These are phyloP conservation scores for Oligia latruncula DNA, from an alignment of 2,888 invertebrate genomes.

Conservation along the genomic window DNA sequence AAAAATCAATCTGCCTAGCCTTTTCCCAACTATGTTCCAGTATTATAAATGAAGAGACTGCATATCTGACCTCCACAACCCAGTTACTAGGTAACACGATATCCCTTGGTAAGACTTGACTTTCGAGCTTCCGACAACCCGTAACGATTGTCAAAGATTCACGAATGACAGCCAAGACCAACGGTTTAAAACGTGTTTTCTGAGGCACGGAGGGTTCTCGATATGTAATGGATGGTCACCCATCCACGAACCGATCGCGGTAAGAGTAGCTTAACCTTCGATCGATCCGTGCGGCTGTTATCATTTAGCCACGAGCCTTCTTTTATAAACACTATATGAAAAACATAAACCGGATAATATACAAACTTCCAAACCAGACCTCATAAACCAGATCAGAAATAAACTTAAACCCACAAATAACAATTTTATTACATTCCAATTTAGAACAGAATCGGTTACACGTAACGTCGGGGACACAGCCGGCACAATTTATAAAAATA, in stretches of 20 bases:
- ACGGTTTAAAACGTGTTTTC: background rate
- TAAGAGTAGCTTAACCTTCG: background rate
- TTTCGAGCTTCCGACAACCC: background rate
- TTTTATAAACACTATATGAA: background rate
- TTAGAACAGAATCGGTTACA: constrained; percentile 47
- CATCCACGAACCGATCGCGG: background rate
- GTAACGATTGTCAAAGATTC: background rate
- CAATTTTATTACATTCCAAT: constrained; percentile 56
- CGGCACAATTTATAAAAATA: constrained; percentile 76
- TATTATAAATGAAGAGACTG: background rate
- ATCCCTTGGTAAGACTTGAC: background rate
- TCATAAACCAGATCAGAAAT: constrained; percentile 17
- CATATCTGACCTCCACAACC: background rate
- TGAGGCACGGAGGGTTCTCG: background rate
- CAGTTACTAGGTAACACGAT: background rate
- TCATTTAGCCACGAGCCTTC: background rate
- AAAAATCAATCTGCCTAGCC: background rate
- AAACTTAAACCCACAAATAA: constrained; percentile 31
- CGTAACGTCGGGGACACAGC: constrained; percentile 70
- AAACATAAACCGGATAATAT: background rate
- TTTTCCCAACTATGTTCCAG: background rate
- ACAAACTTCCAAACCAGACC: constrained; percentile 1
- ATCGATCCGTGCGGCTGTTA: background rate
- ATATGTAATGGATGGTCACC: background rate
- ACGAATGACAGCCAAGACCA: background rate